Evolutionary conservation across 2,888 invertebrate species (phyloP), one percentile per base, ranked within the genome.

Genomic region (Piscicola geometra): DNA sequence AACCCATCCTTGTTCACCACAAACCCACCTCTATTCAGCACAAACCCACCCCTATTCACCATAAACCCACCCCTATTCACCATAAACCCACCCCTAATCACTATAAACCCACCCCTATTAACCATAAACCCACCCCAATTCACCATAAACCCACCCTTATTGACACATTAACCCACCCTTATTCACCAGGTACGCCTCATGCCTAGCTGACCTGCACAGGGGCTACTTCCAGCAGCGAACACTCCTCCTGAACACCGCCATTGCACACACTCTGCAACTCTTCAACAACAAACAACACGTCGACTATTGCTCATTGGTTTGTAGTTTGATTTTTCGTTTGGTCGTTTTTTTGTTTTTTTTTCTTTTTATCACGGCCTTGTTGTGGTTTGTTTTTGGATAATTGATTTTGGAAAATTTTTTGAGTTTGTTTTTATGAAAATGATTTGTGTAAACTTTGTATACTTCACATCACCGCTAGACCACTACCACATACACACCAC

Each of bases 221-320:
- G 60, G 60, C n/a, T 56, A 56, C 25, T 56, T 56, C 25, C 60
- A 56, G 60, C 60, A 56, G 15, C 21, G 60, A 3, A 56, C 60
- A 9, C 3, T 3, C 60, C 60, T 56, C 60, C 21, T 68, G 15
- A 3, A 56, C 25, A 3, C 60, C 21, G 21, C 60, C n/a, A 56
- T 56, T 33, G n/a, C 68, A 1, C 32, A 32, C 73, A 64, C 73
- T 15, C 73, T 64, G 21, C 18, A 36, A 33, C 18, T 21, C 21
- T 35, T 64, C 41, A 25, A 28, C n/a, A 64, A n/a, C 64, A 64
- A 33, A 21, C 33, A 60, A 32, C 28, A 21, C 18, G 2, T 64
- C 18, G 28, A 64, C 64, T 64, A 32, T 12, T 64, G 73, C 50
- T 21, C 21, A 9, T 28, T 74, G 35, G 47, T 56, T 56, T 56